Base-by-base conservation (phyloP, 1,140 invertebrate species). In the Coenobita brevimanus region DNA sequence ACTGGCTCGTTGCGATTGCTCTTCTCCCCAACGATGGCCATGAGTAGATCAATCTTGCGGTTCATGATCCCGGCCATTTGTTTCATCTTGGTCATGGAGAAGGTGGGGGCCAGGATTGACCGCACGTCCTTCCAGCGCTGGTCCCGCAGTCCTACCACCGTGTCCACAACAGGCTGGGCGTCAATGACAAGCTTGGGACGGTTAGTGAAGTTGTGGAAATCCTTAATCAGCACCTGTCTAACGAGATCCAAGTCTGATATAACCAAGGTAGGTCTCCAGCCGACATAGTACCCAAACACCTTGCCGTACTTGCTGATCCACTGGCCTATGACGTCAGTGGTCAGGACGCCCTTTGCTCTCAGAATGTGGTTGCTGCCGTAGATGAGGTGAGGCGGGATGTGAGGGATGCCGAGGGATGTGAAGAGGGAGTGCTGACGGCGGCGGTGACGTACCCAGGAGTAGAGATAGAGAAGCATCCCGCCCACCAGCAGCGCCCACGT, bases 71-170 rank as follows among this genome's bases (percentile, higher is more conserved):
- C 86, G 27, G 89, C 89, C 92, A 93, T 92, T 21, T 91, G 92
- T 90, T 92, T 93, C 91, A 94, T 92, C 91, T 94, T 94, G 24
- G 91, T 84, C 13, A 93, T 91, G 54, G 93, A 94, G 89, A 94
- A 94, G 0, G 93, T 93, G n/a, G 94, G 94, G 54, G 93, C 93
- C 36, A 94, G 91, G 21, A 93, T 91, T 2, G 91, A 91, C 10
- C 94, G 90, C 3, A 94, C 92, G 27, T 93, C 92, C 86, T 94
- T 94, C 94, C 94, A 94, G n/a, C 92, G 82, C 17, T 91, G 90
- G 81, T 92, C 93, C 30, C 91, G 89, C 1, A 93, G 69, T 4
- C 90, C 91, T 1, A 92, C 91, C 6, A 93, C 15, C 0, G 92
- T 92, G 71, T 91, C 87, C n/a, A 90, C 89, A 3, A 93, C 85